Evolutionary conservation across 2,888 invertebrate genomes (phyloP), one percentile per base, ranked within the genome.

Genomic region (Parthenolecanium corni): DNA sequence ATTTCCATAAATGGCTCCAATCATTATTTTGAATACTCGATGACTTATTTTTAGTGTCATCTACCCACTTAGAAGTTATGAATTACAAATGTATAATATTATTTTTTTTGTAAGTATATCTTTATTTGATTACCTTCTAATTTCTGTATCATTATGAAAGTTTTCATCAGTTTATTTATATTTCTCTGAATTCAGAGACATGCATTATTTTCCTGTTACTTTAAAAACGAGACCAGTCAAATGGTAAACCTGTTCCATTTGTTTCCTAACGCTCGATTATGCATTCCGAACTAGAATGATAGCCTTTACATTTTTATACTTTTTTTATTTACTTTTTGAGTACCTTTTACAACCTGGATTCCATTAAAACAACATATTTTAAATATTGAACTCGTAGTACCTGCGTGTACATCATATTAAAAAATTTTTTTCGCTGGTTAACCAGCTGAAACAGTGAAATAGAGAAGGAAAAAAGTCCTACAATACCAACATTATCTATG

Each of bases 191-290:
- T 6, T 31, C 31, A 31, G 31, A 31, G 9, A 31, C 31, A 6
- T 56, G n/a, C 14, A 42, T 44, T 56, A 12, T 56, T 46, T 31
- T 57, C 20, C 23, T 49, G n/a, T 21, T 46, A 31, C 25, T 46
- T 47, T 58, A 31, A 31, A 31, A 42, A 53, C 53, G 40, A 53
- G 53, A 53, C 53, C 14, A 53, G 53, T 53, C 23, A 23, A 42
- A 31, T 31, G n/a, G 23, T 53, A 53, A 53, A 53, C 53, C 53
- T 42, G 53, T 53, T 53, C 23, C 53, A 53, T 53, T 53, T 38
- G 21, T 40, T 36, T 16, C 11, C 31, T 21, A 53, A 21, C 23
- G 20, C 40, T 53, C 53, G 40, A 53, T 53, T 53, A 53, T 53
- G 36, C 42, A 53, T 52, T 52, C 20, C 44, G 14, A 44, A 44